Evolutionary conservation across 2,113 vertebrate species (phyloP).

Genomic region (Prionailurus bengalensis): DNA sequence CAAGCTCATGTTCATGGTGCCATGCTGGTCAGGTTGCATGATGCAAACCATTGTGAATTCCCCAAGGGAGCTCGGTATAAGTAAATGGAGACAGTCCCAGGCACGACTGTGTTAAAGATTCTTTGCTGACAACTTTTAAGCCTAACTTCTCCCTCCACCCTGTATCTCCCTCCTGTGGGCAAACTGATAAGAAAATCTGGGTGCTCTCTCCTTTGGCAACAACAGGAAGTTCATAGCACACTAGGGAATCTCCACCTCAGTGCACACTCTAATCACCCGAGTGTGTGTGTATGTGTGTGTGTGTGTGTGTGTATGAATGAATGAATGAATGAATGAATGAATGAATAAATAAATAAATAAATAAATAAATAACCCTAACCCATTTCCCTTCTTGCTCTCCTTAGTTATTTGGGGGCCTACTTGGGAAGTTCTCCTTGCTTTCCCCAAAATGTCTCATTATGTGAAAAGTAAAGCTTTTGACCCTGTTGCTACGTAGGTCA

Average conservation of each 20-base stretch:
- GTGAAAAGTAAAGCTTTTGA: not conserved
- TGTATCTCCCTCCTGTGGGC: not conserved
- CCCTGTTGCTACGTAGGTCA: fast-evolving
- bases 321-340: too few relatives aligned
- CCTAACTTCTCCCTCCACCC: not conserved
- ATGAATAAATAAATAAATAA: not conserved
- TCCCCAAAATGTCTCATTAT: not conserved
- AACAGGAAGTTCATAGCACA: not conserved
- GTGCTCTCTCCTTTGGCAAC: not conserved
- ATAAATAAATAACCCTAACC: not conserved
- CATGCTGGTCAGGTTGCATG: fast-evolving
- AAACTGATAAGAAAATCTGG: not conserved
- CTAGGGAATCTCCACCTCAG: not conserved
- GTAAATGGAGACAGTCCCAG: not conserved
- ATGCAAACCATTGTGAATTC: not conserved
- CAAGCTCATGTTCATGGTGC: not conserved
- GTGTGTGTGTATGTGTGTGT: too few relatives aligned
- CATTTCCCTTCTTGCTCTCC: not conserved
- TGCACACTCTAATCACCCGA: fast-evolving
- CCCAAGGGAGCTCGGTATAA: not conserved
- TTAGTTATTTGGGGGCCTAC: not conserved
- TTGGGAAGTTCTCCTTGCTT: not conserved
- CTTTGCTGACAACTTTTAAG: not conserved
- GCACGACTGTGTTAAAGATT: not conserved
- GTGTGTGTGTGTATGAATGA: too few relatives aligned